Evolutionary conservation across 2,888 invertebrate species (phyloP).

Genomic region (Slavum lentiscoides): DNA sequence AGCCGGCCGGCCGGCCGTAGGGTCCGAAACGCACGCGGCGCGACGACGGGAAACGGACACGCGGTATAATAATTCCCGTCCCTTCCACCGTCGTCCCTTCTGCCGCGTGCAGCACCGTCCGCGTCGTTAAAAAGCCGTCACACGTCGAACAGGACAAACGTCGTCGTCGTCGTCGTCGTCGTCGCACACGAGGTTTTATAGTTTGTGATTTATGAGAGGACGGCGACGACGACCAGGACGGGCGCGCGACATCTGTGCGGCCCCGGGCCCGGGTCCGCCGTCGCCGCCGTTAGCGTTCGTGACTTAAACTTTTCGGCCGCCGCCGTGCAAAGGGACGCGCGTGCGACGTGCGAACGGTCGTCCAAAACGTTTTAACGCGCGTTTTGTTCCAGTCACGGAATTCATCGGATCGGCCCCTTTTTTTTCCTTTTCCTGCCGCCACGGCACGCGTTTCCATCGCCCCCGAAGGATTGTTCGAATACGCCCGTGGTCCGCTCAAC

Average conservation of each 20-base stretch:
- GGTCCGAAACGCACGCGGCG: constrained; percentile 20
- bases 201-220: constrained; percentile 46
- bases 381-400: no score
- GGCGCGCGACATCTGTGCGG: constrained; percentile 7
- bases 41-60: constrained; percentile 1
- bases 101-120: not conserved
- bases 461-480: no score
- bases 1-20: constrained; percentile 22
- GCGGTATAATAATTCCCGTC: not conserved
- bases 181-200: constrained; percentile 20
- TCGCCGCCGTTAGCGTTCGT: not conserved
- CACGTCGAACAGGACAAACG: not conserved
- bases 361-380: constrained; percentile 18
- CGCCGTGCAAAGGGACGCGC: no score
- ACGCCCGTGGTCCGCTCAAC: no score
- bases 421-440: no score
- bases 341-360: constrained; percentile 3
- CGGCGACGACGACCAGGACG: constrained; percentile 1
- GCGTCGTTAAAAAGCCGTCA: constrained; percentile 51
- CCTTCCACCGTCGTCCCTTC: no score
- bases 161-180: not conserved
- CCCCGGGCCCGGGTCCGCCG: constrained; percentile 16
- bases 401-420: no score
- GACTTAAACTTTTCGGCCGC: constrained; percentile 28
- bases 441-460: no score